These are phyloP conservation scores for Mustelus asterias DNA, from an alignment of 2,113 vertebrate genomes.

Conservation along the genomic window DNA sequence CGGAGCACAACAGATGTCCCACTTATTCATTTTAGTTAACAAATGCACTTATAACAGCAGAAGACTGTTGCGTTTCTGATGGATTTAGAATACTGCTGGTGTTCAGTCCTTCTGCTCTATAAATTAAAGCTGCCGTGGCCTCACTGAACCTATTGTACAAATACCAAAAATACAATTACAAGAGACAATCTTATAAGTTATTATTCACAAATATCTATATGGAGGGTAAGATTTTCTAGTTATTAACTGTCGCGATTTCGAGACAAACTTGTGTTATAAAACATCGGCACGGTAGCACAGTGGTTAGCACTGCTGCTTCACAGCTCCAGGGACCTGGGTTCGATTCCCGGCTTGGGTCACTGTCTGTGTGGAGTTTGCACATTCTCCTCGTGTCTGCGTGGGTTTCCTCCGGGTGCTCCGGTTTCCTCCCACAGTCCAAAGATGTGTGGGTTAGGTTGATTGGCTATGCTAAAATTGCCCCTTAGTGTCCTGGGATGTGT, in stretches of 20 bases:
- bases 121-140: not conserved
- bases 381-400: too few species aligned
- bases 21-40: conserved; percentile 6
- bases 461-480: too few species aligned
- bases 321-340: too few species aligned
- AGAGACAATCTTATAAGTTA: not conserved
- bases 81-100: not conserved
- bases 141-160: not conserved
- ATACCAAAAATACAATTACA: not conserved
- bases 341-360: too few species aligned
- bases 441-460: too few species aligned
- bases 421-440: too few species aligned
- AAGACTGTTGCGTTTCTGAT: not conserved
- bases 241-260: not conserved
- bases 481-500: too few species aligned
- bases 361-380: too few species aligned
- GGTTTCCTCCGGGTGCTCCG: too few species aligned
- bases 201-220: not conserved
- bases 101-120: not conserved
- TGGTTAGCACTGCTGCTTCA: too few species aligned
- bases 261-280: not conserved
- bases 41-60: not conserved
- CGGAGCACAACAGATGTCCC: conserved; percentile 25
- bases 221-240: not conserved
- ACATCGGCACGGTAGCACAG: too few species aligned